Percentiles rank a stretch among this genome's conserved stretches.
Evolutionary conservation across 1,140 invertebrate genomes (phyloP).

Genomic region (Bombus superbus): DNA sequence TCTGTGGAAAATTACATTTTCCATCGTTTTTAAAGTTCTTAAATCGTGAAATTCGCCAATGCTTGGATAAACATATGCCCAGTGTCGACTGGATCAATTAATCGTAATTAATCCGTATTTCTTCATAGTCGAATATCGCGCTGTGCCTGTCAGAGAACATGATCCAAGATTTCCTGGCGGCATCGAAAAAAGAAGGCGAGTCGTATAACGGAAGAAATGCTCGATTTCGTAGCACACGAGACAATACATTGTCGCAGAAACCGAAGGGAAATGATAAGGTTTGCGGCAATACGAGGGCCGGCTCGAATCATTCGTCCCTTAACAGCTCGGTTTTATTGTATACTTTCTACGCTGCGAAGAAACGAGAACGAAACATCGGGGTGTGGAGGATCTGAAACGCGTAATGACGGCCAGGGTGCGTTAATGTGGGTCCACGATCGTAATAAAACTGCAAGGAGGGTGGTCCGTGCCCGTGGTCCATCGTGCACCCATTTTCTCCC

Average conservation of each 20-base stretch:
- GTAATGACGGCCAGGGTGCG: conserved; percentile 62
- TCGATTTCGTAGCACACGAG: not conserved
- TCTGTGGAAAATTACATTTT: not conserved
- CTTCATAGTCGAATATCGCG: too few species aligned
- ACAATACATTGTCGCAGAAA: not conserved
- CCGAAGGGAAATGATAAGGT: conserved; percentile 14
- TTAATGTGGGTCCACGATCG: conserved; percentile 55
- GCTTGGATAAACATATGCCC: too few species aligned
- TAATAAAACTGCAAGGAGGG: conserved; percentile 58
- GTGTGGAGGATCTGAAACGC: conserved; percentile 30
- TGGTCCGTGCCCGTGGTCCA: not conserved
- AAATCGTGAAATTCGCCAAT: too few species aligned
- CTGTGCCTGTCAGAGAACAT: too few species aligned
- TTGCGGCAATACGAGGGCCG: not conserved
- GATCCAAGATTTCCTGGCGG: too few species aligned
- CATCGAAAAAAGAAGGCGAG: too few species aligned
- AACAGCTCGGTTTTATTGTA: conserved; percentile 41
- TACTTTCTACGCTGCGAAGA: conserved; percentile 26
- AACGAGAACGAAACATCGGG: not conserved
- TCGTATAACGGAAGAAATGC: not conserved
- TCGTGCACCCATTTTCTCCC: not conserved
- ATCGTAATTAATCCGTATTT: too few species aligned
- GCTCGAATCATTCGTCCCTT: conserved; percentile 23
- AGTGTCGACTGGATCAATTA: too few species aligned
- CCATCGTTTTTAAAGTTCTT: too few species aligned